Conservation (phyloP, 2,113 vertebrate genomes). For the Callocephalon fimbriatum region DNA sequence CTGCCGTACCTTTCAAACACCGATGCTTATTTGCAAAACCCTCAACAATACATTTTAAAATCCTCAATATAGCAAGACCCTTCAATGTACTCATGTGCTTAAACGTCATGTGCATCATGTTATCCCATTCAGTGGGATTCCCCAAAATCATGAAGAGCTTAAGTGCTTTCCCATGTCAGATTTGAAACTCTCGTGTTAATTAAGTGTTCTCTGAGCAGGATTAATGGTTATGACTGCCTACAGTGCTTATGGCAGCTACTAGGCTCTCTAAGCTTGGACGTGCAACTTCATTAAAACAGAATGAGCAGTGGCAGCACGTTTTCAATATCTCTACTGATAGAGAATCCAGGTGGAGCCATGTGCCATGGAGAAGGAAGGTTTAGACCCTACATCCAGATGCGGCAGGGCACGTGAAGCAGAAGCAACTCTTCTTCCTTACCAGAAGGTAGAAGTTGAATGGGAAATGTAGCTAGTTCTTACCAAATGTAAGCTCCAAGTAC, state of each 20-base stretch:
- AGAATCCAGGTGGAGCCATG: neutral
- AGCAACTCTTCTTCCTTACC: neutral
- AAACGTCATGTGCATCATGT: neutral
- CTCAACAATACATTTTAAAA: neutral
- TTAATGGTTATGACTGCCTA: neutral
- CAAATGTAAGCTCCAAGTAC: neutral
- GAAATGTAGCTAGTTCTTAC: neutral
- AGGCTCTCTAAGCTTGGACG: neutral
- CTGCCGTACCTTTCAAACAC: neutral
- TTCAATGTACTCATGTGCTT: neutral
- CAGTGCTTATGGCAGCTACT: neutral
- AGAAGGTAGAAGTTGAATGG: neutral
- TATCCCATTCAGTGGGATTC: neutral
- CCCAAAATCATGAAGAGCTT: neutral
- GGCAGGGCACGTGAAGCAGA: neutral
- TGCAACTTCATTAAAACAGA: neutral
- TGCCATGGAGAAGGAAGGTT: neutral
- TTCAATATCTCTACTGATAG: neutral
- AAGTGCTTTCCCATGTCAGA: neutral
- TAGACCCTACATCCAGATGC: rapidly evolving
- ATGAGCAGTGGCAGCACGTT: neutral
- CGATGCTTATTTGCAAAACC: neutral
- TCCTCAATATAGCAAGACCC: neutral
- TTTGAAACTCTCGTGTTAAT: neutral
- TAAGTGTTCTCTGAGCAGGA: neutral